Conservation (phyloP, 2,888 invertebrate genomes). For the Neoaliturus tenellus region DNA sequence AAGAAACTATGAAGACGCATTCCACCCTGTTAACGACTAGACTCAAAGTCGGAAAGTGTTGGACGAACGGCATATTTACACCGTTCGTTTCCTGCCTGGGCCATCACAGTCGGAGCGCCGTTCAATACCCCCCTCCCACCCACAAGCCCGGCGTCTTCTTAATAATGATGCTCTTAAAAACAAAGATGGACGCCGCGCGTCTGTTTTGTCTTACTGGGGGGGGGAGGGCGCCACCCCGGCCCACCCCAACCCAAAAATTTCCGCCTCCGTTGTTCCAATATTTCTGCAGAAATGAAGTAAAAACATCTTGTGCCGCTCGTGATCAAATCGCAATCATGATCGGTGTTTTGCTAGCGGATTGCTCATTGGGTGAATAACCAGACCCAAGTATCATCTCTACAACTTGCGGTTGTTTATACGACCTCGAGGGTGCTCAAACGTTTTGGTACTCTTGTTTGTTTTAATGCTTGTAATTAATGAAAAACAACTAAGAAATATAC, state of each 20-base stretch:
- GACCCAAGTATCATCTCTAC: neutral
- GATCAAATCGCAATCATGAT: slow-evolving; percentile 19
- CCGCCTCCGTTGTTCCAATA: slow-evolving; percentile 36
- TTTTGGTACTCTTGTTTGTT: too few species aligned
- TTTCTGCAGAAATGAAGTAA: slow-evolving; percentile 39
- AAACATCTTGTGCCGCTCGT: neutral
- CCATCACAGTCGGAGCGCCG: slow-evolving; percentile 43
- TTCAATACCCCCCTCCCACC: slow-evolving; percentile 54
- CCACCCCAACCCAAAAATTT: slow-evolving; percentile 27
- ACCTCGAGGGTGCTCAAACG: neutral
- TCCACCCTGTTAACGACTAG: neutral
- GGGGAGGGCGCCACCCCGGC: slow-evolving; percentile 27
- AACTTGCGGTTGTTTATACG: slow-evolving; percentile 35
- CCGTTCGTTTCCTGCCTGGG: slow-evolving; percentile 41
- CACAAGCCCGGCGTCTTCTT: slow-evolving; percentile 53
- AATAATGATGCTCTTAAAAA: slow-evolving; percentile 60
- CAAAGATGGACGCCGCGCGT: slow-evolving; percentile 61
- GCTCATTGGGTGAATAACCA: slow-evolving; percentile 43
- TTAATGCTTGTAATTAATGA: too few species aligned
- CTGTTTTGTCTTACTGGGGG: slow-evolving; percentile 57
- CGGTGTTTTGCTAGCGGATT: slow-evolving; percentile 4
- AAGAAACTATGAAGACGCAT: neutral
- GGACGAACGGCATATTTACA: neutral
- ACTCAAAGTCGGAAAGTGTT: neutral
- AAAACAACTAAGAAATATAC: too few species aligned